phyloP scores from a whole-genome alignment of 2,797 vertebrate species.

The Megaceryle alcyon region DNA sequence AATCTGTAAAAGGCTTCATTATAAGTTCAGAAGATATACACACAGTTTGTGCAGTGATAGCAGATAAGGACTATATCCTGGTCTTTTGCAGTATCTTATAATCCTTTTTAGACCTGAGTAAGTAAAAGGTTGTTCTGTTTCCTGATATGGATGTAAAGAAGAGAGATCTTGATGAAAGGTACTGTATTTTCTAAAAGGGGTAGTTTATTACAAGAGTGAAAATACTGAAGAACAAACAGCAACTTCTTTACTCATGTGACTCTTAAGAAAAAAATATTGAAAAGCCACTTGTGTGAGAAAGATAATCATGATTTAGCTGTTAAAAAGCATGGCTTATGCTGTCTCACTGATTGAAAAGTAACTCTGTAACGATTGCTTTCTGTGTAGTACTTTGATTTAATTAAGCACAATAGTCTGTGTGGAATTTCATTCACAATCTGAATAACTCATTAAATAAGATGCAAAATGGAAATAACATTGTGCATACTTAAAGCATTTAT shows the following conservation, averaged over 20 bases:
- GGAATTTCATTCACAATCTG: neutral
- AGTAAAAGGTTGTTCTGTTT: neutral
- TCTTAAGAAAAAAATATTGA: neutral
- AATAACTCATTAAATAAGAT: conserved; percentile 2
- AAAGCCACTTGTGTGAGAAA: neutral
- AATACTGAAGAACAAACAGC: neutral
- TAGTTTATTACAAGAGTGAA: neutral
- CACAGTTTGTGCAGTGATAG: neutral
- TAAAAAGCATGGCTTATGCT: neutral
- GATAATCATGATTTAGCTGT: neutral
- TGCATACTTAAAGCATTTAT: neutral
- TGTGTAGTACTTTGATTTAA: neutral
- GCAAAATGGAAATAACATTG: neutral
- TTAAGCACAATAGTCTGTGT: neutral
- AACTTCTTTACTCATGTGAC: neutral
- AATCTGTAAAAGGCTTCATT: conserved; percentile 35
- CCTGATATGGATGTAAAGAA: neutral
- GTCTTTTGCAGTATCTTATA: neutral
- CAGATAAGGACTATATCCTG: neutral
- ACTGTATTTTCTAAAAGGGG: neutral
- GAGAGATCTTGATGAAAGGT: neutral
- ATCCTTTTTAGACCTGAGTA: neutral
- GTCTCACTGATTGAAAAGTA: neutral
- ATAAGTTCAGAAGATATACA: neutral
- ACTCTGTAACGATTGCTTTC: neutral